These are phyloP conservation scores for Drosophila picticornis DNA, from an alignment of 2,888 invertebrate genomes.

Conservation along the genomic window DNA sequence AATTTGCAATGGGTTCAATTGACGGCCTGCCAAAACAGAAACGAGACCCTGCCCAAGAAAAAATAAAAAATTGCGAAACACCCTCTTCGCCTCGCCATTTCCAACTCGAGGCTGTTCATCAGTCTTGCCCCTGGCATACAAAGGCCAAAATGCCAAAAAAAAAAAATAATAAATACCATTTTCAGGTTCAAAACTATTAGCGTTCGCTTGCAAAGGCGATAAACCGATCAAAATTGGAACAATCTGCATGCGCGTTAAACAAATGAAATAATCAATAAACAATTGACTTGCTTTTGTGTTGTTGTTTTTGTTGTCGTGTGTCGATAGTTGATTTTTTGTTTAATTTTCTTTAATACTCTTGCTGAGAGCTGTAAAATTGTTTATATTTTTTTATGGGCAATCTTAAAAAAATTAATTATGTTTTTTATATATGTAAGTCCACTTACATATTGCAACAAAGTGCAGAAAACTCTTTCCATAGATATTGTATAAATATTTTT, in stretches of 20 bases:
- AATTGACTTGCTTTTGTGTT: constrained; percentile 30
- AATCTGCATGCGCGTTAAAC: constrained; percentile 55
- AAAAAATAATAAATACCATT: constrained; percentile 7
- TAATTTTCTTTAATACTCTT: constrained; percentile 12
- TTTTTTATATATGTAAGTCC: neutral
- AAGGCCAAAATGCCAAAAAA: constrained; percentile 16
- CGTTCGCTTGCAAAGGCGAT: constrained; percentile 67
- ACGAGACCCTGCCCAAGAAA: constrained; percentile 41
- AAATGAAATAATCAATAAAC: constrained; percentile 55
- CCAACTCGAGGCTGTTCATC: constrained; percentile 8
- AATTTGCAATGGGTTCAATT: constrained; percentile 48
- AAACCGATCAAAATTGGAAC: constrained; percentile 78
- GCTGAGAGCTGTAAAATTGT: neutral
- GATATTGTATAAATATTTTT: neutral
- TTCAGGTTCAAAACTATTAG: constrained; percentile 76
- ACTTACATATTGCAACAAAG: neutral
- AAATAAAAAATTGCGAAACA: neutral
- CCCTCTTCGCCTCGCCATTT: neutral
- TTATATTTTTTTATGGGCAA: neutral
- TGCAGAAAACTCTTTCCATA: neutral
- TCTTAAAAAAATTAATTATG: no score
- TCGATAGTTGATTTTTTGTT: constrained; percentile 22
- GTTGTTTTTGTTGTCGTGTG: constrained; percentile 26
- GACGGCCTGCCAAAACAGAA: constrained; percentile 41
- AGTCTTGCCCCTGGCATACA: constrained; percentile 72